These are phyloP conservation scores for Nemapogon koenigi DNA, from an alignment of 2,888 invertebrate genomes.

Conservation along the genomic window DNA sequence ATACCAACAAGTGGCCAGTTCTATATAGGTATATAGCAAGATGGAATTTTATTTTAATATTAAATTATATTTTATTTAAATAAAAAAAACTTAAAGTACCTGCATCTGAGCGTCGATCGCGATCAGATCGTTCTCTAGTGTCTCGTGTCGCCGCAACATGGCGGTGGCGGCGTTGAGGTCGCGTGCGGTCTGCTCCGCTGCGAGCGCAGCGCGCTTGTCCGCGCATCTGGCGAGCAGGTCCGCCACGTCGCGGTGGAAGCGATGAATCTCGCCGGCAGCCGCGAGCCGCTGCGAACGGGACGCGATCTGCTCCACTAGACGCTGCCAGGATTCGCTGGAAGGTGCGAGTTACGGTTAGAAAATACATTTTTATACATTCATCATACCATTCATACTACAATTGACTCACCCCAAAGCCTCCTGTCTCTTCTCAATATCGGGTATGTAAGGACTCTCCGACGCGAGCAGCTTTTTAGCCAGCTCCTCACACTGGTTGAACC, in stretches of 20 bases:
- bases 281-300: slow-evolving; percentile 85
- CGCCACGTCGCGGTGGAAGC: slow-evolving; percentile 95
- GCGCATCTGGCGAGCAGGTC: slow-evolving; percentile 88
- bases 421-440: slow-evolving; percentile 85
- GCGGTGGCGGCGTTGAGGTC: slow-evolving; percentile 88
- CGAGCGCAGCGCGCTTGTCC: slow-evolving; percentile 86
- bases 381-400: background rate
- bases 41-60: too few species aligned
- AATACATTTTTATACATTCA: background rate
- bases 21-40: too few species aligned
- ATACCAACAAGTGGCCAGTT: too few species aligned
- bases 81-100: slow-evolving; percentile 30
- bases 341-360: background rate
- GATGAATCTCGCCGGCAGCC: slow-evolving; percentile 96
- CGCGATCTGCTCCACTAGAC: slow-evolving; percentile 84
- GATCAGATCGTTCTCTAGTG: slow-evolving; percentile 91
- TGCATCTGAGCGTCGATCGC: slow-evolving; percentile 91
- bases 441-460: slow-evolving; percentile 84
- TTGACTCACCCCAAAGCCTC: slow-evolving; percentile 79
- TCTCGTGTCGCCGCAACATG: slow-evolving; percentile 86
- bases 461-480: slow-evolving; percentile 87
- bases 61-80: too few species aligned
- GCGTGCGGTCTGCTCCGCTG: slow-evolving; percentile 71
- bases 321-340: slow-evolving; percentile 82
- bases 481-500: slow-evolving; percentile 90